A percentile compares a stretch with the other conserved stretches of the same genome.
Conservation (phyloP, 2,797 vertebrate species). For the Siniperca undulata region DNA sequence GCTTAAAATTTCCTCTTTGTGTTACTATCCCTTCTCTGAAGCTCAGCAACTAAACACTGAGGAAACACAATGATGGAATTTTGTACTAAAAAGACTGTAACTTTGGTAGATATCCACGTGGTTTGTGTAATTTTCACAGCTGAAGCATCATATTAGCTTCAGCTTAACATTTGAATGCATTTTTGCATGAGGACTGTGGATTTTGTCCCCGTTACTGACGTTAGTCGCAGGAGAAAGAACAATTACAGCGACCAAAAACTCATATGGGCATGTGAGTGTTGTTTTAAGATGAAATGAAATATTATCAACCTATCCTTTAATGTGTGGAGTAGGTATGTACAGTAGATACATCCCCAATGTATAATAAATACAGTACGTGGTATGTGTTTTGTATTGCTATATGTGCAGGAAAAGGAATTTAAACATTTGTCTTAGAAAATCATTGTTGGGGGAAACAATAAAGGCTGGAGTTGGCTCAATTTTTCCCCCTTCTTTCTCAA, state of each 20-base stretch:
- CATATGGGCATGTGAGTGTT: neutral
- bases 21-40: constrained; percentile 8
- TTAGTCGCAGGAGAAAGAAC: neutral
- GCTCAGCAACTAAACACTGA: constrained; percentile 2
- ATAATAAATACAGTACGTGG: neutral
- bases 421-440: neutral
- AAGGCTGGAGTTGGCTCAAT: neutral
- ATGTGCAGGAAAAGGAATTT: neutral
- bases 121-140: constrained; percentile 11
- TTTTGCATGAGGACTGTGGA: constrained; percentile 9
- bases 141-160: neutral
- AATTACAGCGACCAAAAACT: neutral
- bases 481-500: neutral
- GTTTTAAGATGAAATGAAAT: neutral
- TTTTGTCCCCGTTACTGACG: neutral
- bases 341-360: neutral
- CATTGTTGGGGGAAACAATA: constrained; percentile 4
- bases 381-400: neutral
- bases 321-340: neutral
- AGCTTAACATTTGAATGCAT: constrained; percentile 2
- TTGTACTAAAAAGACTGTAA: constrained; percentile 9
- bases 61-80: neutral
- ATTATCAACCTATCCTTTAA: neutral
- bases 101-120: neutral
- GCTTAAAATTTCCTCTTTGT: neutral